Evolutionary conservation across 2,797 vertebrate genomes (phyloP).

Genomic region (Brachymystax lenok): DNA sequence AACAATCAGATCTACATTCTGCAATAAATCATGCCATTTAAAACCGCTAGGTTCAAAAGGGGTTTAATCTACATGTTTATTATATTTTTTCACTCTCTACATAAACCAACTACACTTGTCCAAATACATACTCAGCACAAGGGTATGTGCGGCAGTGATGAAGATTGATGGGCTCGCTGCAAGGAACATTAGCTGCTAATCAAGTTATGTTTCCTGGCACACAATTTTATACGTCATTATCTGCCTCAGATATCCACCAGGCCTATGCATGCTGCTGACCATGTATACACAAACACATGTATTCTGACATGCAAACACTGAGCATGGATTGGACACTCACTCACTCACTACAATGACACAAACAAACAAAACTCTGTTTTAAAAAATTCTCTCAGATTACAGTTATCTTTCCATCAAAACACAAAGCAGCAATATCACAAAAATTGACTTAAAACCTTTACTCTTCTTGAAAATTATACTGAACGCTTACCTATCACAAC

Average conservation of each 20-base stretch:
- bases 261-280: constrained; percentile 25
- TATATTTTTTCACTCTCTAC: constrained; percentile 79
- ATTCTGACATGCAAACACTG: constrained; percentile 11
- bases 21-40: constrained; percentile 55
- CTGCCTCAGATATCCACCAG: constrained; percentile 40
- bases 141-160: constrained; percentile 65
- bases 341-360: background rate
- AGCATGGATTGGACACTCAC: background rate
- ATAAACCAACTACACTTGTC: constrained; percentile 76
- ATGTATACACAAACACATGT: constrained; percentile 20
- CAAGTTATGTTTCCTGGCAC: constrained; percentile 70
- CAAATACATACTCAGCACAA: constrained; percentile 72
- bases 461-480: constrained; percentile 35
- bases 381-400: background rate
- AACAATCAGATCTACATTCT: constrained; percentile 51
- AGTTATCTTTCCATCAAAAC: constrained; percentile 24
- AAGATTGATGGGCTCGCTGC: constrained; percentile 71
- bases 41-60: constrained; percentile 63
- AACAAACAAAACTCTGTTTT: background rate
- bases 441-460: constrained; percentile 36
- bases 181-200: constrained; percentile 73
- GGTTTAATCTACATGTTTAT: constrained; percentile 77
- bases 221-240: constrained; percentile 56
- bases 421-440: constrained; percentile 29
- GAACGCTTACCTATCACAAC: constrained; percentile 26